A percentile compares a stretch with the other conserved stretches of the same genome.
These are phyloP conservation scores for Acrocephalus arundinaceus DNA, from an alignment of 2,113 vertebrate genomes.

Conservation along the genomic window DNA sequence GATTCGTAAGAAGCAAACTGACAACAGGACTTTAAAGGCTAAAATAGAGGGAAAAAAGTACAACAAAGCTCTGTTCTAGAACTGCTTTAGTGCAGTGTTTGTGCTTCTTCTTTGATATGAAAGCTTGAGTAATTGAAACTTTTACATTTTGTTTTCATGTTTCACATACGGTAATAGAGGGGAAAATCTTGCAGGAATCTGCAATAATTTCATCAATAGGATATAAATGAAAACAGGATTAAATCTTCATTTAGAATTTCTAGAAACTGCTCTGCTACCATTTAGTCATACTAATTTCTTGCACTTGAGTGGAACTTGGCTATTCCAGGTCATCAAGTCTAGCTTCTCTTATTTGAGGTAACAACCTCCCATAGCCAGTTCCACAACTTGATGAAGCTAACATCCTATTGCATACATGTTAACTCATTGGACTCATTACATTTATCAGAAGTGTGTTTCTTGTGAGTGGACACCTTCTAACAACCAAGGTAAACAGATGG, in stretches of 20 bases:
- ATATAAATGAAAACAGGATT: not conserved
- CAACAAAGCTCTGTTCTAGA: not conserved
- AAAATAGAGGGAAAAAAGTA: not conserved
- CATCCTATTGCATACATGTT: no score
- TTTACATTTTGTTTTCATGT: not conserved
- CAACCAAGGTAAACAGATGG: fast-evolving
- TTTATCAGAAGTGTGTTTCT: not conserved
- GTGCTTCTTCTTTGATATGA: not conserved
- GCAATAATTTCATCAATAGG: not conserved
- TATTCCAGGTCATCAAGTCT: not conserved
- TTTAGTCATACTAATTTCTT: not conserved
- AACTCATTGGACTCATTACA: not conserved
- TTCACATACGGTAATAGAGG: not conserved
- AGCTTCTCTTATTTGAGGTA: not conserved
- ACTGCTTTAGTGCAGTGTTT: not conserved
- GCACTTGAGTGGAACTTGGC: not conserved
- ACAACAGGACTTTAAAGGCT: not conserved
- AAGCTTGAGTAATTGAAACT: not conserved
- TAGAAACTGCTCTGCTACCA: not conserved
- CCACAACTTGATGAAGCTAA: not conserved
- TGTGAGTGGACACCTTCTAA: not conserved
- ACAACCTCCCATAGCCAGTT: not conserved
- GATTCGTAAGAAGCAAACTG: not conserved
- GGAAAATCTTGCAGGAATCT: not conserved
- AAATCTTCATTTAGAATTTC: not conserved